Base-by-base conservation (phyloP, 2,797 vertebrate genomes). In the Tapirus indicus region DNA sequence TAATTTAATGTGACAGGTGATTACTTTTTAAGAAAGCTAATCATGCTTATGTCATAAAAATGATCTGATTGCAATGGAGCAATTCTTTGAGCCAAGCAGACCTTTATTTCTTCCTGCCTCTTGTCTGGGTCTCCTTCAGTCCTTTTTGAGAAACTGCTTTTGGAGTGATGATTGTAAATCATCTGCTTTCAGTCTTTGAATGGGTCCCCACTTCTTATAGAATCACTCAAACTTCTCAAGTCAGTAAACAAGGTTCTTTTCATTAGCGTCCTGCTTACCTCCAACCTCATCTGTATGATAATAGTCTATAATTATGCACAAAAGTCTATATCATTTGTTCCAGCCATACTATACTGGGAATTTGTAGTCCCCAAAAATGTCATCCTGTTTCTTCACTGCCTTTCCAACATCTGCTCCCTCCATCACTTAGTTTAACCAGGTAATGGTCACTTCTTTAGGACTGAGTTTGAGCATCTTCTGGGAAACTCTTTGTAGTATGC, bases 11-110 rank as follows among this genome's bases (percentile, higher is more conserved):
- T 68, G 29, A 93, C 3, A 62, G 38, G 68, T 86, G 27, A 92
- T 94, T 87, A 83, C 5, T 79, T 96, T 93, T 79, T 38, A 82
- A 88, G 41, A 75, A 89, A 88, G 2, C 1, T 79, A 91, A 84
- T 77, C 14, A 84, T 41, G 20, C 29, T 66, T 25, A 27, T 10
- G 21, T 94, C 29, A 93, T 91, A 74, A 80, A 95, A 62, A 56
- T 93, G 25, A 82, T 6, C 16, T 66, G 20, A 91, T n/a, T 41
- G 2, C 6, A 58, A 8, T 8, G 58, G 17, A 68, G 29, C 14
- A 72, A 20, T 80, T 49, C 32, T 87, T 83, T 62, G 9, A 41
- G 17, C 29, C 64, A 68, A 72, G 3, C 21, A 49, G 29, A 16
- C 8, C 29, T 44, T 6, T 58, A 52, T 29, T 88, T 87, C 58